These are phyloP conservation scores for Microtus richardsoni DNA, from an alignment of 2,113 vertebrate genomes.

Conservation along the genomic window DNA sequence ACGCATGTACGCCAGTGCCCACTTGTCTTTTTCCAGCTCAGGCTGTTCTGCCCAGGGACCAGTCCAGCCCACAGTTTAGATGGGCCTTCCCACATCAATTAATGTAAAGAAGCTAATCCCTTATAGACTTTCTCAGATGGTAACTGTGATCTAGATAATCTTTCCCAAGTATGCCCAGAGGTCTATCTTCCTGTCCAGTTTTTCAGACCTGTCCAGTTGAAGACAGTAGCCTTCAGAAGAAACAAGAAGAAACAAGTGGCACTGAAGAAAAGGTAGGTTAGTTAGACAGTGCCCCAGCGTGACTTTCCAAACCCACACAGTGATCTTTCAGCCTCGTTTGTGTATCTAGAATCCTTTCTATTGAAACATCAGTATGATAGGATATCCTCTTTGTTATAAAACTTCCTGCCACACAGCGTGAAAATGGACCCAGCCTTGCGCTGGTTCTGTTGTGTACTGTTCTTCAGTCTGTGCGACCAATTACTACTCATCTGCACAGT, in stretches of 20 bases:
- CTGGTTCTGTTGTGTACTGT: background rate
- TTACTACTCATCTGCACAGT: background rate
- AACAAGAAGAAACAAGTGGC: background rate
- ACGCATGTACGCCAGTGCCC: too few species aligned
- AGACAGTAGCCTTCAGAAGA: too few species aligned
- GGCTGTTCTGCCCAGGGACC: background rate
- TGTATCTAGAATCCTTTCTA: background rate
- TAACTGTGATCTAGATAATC: background rate
- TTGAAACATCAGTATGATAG: background rate
- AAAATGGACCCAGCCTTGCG: rapidly evolving
- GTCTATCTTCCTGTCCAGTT: background rate
- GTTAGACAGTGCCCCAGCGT: background rate
- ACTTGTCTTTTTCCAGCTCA: background rate
- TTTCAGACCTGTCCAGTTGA: background rate
- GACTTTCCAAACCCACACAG: background rate
- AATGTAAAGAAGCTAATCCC: background rate
- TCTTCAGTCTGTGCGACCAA: background rate
- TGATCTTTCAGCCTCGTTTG: background rate
- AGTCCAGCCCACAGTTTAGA: background rate
- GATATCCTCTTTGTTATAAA: background rate
- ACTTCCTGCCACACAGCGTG: background rate
- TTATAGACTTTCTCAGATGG: background rate
- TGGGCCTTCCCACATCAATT: background rate
- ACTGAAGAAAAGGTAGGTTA: background rate
- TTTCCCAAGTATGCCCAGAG: background rate